Base-by-base conservation (phyloP, 2,888 invertebrate genomes). In the Geophilus truncorum region DNA sequence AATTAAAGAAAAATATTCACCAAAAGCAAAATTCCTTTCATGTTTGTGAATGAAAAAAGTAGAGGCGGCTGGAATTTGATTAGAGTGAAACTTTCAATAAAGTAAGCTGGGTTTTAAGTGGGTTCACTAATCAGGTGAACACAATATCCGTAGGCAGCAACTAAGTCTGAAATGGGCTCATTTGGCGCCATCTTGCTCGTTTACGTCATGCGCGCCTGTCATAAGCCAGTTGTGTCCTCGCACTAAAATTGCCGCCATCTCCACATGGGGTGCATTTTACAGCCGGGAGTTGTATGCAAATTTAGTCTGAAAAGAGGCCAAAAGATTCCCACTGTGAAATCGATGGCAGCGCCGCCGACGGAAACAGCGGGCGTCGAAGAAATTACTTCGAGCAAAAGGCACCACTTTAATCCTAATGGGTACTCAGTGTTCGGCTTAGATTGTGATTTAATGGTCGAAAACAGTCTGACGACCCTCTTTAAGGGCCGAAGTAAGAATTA, bases 381-480 rank as follows among this genome's bases (percentile, higher is more conserved):
- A 62, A 62, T 62, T 62, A 62, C 28, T 9, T 25, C 62, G 15
- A 62, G 25, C 28, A 25, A 25, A 25, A 23, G 62, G 10, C 23
- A 25, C 62, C 62, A 62, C 62, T 62, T 62, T 62, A 62, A 62
- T 62, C 62, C 62, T 62, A 62, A 62, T 62, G 62, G 62, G 28
- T 62, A 62, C 62, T 62, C 62, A 25, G 62, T 62, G 62, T 62
- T 62, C 12, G 15, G 10, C 28, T 62, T 4, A 62, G 1, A 62
- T 62, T 62, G 25, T 25, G 28, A 62, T 62, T 62, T 62, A 62
- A 23, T 62, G 25, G 23, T 62, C 0, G 62, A 62, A 62, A 62
- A 62, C 23, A 62, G 62, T 23, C 7, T 25, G 5, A 15, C 1
- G 10, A 3, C 9, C 62, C 9, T 9, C 23, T 25, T 25, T 45